These are phyloP conservation scores for Macrophya annulata DNA, from an alignment of 2,888 invertebrate species.

Conservation along the genomic window DNA sequence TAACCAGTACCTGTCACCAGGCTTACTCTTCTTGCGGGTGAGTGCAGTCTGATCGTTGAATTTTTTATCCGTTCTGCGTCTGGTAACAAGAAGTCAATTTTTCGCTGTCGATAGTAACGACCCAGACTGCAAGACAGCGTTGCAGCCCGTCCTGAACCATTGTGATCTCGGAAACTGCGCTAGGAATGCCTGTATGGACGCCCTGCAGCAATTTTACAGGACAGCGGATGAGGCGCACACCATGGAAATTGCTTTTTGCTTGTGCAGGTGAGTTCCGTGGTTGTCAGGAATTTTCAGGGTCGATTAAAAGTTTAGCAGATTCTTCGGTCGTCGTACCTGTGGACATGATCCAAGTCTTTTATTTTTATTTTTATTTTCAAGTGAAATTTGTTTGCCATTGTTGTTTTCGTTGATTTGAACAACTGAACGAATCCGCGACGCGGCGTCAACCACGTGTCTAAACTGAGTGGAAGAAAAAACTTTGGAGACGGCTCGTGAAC, in stretches of 20 bases:
- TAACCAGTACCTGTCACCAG: constrained; percentile 93
- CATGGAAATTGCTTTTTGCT: constrained; percentile 94
- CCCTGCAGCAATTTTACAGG: constrained; percentile 92
- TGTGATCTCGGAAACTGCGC: constrained; percentile 90
- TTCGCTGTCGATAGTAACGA: constrained; percentile 86
- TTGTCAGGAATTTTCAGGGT: constrained; percentile 20
- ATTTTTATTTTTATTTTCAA: not conserved
- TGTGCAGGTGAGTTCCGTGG: constrained; percentile 91
- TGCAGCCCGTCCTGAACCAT: constrained; percentile 92
- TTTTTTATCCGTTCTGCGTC: not conserved
- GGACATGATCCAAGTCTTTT: not conserved
- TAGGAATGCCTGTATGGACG: constrained; percentile 93
- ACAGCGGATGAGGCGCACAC: constrained; percentile 91
- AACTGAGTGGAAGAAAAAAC: constrained; percentile 40
- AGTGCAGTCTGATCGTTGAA: constrained; percentile 61
- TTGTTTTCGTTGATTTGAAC: constrained; percentile 16
- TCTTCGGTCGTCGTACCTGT: not conserved
- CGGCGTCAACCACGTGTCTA: constrained; percentile 31
- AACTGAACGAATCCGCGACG: not conserved
- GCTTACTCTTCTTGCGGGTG: constrained; percentile 81
- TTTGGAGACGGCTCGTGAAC: constrained; percentile 41
- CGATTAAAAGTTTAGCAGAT: constrained; percentile 7
- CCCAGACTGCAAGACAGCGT: constrained; percentile 88
- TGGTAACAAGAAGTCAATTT: constrained; percentile 26
- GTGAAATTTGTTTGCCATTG: constrained; percentile 30